phyloP scores from a whole-genome alignment of 2,797 vertebrate genomes.

The Myripristis jacobus region DNA sequence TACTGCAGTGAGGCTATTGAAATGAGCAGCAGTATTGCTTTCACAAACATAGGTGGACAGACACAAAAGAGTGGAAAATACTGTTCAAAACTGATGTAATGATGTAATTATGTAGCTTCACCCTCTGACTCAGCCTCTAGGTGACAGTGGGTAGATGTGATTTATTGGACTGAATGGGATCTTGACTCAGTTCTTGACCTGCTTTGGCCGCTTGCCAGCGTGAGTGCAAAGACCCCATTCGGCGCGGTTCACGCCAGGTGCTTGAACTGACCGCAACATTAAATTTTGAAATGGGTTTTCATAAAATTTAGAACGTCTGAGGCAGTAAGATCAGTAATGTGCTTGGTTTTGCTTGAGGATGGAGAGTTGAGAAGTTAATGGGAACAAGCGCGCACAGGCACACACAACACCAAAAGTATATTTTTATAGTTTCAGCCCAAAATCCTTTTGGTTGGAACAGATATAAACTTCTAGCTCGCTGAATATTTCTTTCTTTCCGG shows the following conservation, averaged over 20 bases:
- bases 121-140: slow-evolving; percentile 1
- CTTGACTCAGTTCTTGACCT: not conserved
- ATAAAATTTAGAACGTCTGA: not conserved
- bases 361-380: not conserved
- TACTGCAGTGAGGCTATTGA: not conserved
- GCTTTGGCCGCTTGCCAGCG: slow-evolving; percentile 2
- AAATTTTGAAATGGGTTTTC: not conserved
- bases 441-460: slow-evolving; percentile 6
- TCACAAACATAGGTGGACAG: not conserved
- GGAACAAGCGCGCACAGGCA: no score
- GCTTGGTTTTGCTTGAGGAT: not conserved
- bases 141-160: not conserved
- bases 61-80: not conserved
- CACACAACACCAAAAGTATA: not conserved
- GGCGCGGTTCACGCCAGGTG: not conserved
- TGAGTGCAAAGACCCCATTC: not conserved
- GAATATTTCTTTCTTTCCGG: slow-evolving; percentile 4
- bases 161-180: not conserved
- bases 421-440: not conserved
- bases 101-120: slow-evolving; percentile 21
- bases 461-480: not conserved
- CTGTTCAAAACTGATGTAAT: not conserved
- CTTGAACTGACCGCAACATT: not conserved
- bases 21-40: not conserved
- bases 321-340: not conserved